These are phyloP conservation scores for Drosophila kuntzei DNA, from an alignment of 2,888 invertebrate genomes.

Conservation along the genomic window DNA sequence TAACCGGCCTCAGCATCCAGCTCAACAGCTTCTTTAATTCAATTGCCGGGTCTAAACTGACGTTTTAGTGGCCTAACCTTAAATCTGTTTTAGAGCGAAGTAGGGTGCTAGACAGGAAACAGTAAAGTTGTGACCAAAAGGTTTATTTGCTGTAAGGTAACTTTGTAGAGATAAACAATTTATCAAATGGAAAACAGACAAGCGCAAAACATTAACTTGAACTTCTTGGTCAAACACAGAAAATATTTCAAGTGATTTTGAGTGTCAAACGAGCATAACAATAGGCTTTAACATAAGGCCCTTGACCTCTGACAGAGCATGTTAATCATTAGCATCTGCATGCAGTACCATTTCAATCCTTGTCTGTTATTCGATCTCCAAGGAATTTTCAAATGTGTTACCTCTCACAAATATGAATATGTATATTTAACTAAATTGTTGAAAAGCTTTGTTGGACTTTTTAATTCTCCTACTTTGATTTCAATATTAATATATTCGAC, in stretches of 20 bases:
- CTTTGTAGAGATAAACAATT: conserved; percentile 6
- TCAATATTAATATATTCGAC: no score
- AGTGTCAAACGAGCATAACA: conserved; percentile 15
- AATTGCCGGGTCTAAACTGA: conserved; percentile 3
- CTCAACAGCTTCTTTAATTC: conserved; percentile 22
- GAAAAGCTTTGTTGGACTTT: background rate
- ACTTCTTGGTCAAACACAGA: conserved; percentile 18
- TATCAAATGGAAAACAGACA: conserved; percentile 28
- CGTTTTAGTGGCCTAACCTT: background rate
- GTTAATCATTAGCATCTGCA: conserved; percentile 15
- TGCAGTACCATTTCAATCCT: no score
- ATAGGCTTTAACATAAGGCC: conserved; percentile 17
- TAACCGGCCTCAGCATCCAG: background rate
- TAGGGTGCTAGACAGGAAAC: background rate
- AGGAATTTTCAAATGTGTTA: background rate
- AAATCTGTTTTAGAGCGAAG: conserved; percentile 8
- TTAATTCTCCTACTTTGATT: background rate
- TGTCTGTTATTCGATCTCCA: background rate
- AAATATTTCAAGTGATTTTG: conserved; percentile 32
- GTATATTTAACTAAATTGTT: conserved; percentile 2
- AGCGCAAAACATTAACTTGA: conserved; percentile 8
- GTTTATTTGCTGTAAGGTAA: conserved; percentile 3
- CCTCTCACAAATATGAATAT: background rate
- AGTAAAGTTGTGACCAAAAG: background rate
- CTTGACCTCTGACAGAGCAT: background rate